A percentile compares a stretch with the other conserved stretches of the same genome.
Evolutionary conservation across 2,113 vertebrate species (phyloP).

Genomic region (Syrmaticus mikado): DNA sequence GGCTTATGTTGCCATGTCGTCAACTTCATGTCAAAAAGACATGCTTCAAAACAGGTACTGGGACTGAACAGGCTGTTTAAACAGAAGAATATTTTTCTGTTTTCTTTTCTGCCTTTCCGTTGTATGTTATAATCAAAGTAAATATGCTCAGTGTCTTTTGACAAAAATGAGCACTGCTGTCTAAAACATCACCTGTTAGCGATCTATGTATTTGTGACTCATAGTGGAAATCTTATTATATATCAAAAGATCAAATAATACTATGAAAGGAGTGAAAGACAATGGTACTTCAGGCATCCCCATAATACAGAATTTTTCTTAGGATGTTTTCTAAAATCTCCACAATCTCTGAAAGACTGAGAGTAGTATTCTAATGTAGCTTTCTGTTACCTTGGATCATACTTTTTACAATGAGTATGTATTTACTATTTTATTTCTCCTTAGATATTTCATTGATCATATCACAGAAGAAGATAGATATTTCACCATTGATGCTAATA

Average conservation of each 20-base stretch:
- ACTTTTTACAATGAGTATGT: background rate
- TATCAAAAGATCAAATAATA: background rate
- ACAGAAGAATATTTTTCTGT: background rate
- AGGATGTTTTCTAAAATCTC: background rate
- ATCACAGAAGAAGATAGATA: slow-evolving; percentile 79
- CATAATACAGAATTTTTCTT: background rate
- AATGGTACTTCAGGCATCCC: background rate
- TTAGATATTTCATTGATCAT: slow-evolving; percentile 90
- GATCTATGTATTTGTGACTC: background rate
- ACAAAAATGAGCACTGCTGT: background rate
- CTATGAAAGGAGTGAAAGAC: background rate
- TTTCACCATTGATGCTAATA: slow-evolving; percentile 90
- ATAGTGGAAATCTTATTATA: background rate
- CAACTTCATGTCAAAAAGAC: background rate
- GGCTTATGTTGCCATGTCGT: background rate
- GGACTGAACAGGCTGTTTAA: background rate
- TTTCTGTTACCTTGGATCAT: background rate
- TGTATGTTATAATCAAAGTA: background rate
- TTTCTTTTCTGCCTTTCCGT: background rate
- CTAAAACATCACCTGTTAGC: background rate
- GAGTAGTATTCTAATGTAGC: background rate
- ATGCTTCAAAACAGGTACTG: background rate
- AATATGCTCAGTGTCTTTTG: background rate
- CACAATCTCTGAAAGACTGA: background rate
- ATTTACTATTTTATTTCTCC: slow-evolving; percentile 26